Percentiles rank a stretch among this genome's conserved stretches.
Evolutionary conservation across 2,113 vertebrate genomes (phyloP).

Genomic region (Fulmarus glacialis): DNA sequence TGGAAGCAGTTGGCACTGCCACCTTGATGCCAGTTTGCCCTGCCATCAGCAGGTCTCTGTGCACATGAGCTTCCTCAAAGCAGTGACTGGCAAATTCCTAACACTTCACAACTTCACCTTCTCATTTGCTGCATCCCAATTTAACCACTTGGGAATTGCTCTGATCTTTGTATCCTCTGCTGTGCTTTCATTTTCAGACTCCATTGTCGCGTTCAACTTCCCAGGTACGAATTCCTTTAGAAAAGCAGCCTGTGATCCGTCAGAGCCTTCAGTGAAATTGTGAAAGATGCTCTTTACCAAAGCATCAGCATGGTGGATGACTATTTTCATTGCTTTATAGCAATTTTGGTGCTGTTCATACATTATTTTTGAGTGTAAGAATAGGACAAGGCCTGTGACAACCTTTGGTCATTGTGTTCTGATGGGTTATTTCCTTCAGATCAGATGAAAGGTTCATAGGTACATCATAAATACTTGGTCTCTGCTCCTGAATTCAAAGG

Average conservation of each 20-base stretch:
- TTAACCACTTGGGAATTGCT: background rate
- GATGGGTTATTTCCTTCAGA: constrained; percentile 4
- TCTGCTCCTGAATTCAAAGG: constrained; percentile 65
- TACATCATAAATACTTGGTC: constrained; percentile 61
- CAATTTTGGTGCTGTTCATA: background rate
- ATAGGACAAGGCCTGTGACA: background rate
- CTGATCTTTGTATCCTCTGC: background rate
- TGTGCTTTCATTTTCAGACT: background rate
- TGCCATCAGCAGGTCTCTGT: background rate
- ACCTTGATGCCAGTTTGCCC: background rate
- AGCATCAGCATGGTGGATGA: background rate
- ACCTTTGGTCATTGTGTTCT: background rate
- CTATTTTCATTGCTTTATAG: background rate
- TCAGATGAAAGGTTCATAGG: constrained; percentile 38
- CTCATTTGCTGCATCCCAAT: background rate
- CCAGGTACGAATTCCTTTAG: background rate
- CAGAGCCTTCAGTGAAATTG: background rate
- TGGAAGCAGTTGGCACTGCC: background rate
- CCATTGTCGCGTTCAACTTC: background rate
- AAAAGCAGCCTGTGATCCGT: background rate
- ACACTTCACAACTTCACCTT: background rate
- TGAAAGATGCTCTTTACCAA: background rate
- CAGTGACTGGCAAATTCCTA: background rate
- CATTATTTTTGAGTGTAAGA: background rate
- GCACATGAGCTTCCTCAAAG: background rate